Evolutionary conservation across 1,140 invertebrate genomes (phyloP).

Genomic region (Euglossa dilemma): DNA sequence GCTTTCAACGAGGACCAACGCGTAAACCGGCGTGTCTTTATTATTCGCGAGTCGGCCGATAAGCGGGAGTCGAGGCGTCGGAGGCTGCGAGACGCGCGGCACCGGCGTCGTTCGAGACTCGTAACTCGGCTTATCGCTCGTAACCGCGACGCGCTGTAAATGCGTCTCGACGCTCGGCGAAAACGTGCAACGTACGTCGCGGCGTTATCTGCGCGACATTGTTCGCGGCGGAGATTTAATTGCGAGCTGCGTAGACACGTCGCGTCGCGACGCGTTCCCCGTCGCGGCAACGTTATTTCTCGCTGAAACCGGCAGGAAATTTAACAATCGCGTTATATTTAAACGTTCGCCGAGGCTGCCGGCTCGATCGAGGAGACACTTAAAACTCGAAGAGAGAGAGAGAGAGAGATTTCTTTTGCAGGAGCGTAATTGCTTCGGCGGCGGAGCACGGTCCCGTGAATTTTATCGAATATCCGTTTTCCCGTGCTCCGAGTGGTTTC

Average conservation of each 20-base stretch:
- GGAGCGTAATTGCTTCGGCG: constrained; percentile 9
- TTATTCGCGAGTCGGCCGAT: constrained; percentile 7
- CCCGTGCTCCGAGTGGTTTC: constrained; percentile 21
- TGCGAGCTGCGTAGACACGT: neutral
- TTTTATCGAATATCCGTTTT: constrained; percentile 37
- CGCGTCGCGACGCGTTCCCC: neutral
- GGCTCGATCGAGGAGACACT: neutral
- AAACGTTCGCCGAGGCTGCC: neutral
- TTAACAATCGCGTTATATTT: neutral
- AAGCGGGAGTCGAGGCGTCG: constrained; percentile 14
- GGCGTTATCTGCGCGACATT: neutral
- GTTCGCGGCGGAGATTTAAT: constrained; percentile 21
- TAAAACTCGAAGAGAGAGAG: neutral
- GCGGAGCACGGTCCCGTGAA: constrained; percentile 1
- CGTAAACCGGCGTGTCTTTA: constrained; percentile 7
- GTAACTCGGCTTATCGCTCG: constrained; percentile 35
- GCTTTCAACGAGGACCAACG: constrained; percentile 26
- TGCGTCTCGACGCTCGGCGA: neutral
- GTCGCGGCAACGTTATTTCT: neutral
- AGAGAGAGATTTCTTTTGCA: neutral
- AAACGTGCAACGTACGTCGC: neutral
- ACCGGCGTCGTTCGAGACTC: constrained; percentile 4
- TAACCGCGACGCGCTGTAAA: constrained; percentile 12
- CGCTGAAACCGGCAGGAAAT: neutral
- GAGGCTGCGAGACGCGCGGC: no score